phyloP scores from a whole-genome alignment of 2,113 vertebrate genomes.

The Triplophysa dalaica region DNA sequence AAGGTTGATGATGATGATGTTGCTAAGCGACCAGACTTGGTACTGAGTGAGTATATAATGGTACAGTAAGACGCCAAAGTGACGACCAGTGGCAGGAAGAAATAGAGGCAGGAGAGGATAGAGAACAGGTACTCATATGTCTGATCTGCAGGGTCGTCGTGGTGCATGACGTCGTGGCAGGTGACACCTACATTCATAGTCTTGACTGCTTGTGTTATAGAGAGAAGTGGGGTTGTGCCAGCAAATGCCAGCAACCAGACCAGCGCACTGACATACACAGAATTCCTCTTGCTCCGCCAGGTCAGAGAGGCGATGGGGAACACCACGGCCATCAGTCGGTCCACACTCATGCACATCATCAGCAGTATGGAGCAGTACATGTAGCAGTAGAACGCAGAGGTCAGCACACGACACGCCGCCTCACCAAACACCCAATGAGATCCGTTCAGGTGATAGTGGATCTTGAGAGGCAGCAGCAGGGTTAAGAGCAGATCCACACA shows the following conservation, averaged over 20 bases:
- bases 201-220: conserved; percentile 76
- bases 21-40: neutral
- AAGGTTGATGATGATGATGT: conserved; percentile 30
- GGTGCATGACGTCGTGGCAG: conserved; percentile 84
- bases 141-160: conserved; percentile 62
- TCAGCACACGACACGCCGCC: conserved; percentile 79
- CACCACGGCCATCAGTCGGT: conserved; percentile 89
- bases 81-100: conserved; percentile 82
- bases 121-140: conserved; percentile 83
- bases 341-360: conserved; percentile 84
- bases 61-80: conserved; percentile 78
- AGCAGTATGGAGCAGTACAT: conserved; percentile 94
- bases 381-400: conserved; percentile 88
- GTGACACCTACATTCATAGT: conserved; percentile 80
- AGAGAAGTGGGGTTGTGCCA: conserved; percentile 81
- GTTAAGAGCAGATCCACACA: conserved; percentile 84
- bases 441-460: conserved; percentile 84
- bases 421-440: conserved; percentile 87
- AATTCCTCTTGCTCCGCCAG: conserved; percentile 80
- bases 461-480: conserved; percentile 87
- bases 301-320: conserved; percentile 84
- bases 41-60: conserved; percentile 81
- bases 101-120: conserved; percentile 82
- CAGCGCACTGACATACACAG: conserved; percentile 70
- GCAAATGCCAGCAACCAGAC: conserved; percentile 83